Conservation (phyloP, 1,140 invertebrate genomes). For the Copidosoma floridanum region DNA sequence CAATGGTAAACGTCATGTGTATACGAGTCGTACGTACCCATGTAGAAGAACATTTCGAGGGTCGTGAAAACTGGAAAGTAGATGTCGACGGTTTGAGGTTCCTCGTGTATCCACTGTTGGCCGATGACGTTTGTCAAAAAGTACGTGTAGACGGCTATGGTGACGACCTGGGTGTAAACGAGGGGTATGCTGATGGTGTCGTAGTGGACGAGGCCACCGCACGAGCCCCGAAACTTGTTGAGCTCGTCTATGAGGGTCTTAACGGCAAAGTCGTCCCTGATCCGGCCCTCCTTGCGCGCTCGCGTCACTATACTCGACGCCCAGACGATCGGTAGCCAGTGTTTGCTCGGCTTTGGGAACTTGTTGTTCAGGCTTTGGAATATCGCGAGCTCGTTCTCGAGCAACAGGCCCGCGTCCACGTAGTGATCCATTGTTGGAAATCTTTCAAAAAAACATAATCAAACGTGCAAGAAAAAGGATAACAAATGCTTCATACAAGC, state of each 20-base stretch:
- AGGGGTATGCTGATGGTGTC: slow-evolving; percentile 90
- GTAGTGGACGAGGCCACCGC: slow-evolving; percentile 78
- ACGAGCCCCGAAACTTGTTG: slow-evolving; percentile 83
- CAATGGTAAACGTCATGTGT: too few species aligned
- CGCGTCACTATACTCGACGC: slow-evolving; percentile 84
- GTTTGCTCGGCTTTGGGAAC: slow-evolving; percentile 84
- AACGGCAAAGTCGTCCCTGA: slow-evolving; percentile 89
- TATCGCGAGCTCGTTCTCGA: slow-evolving; percentile 80
- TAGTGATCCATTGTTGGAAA: slow-evolving; percentile 88
- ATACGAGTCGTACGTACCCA: too few species aligned
- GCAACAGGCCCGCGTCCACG: slow-evolving; percentile 83
- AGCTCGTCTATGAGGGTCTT: slow-evolving; percentile 88
- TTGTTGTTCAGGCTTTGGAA: slow-evolving; percentile 78
- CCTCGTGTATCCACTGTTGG: slow-evolving; percentile 72
- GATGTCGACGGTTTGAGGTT: slow-evolving; percentile 62
- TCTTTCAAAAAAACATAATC: too few species aligned
- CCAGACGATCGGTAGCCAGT: slow-evolving; percentile 95
- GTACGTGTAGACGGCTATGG: slow-evolving; percentile 87
- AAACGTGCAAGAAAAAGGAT: too few species aligned
- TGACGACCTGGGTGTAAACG: slow-evolving; percentile 94
- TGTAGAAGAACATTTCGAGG: slow-evolving; percentile 82
- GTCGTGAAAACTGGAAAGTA: slow-evolving; percentile 89
- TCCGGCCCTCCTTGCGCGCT: slow-evolving; percentile 84
- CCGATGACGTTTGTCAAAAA: slow-evolving; percentile 81
- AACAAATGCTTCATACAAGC: too few species aligned